Conservation (phyloP, 2,888 invertebrate genomes). For the Leucophora obtusa region DNA sequence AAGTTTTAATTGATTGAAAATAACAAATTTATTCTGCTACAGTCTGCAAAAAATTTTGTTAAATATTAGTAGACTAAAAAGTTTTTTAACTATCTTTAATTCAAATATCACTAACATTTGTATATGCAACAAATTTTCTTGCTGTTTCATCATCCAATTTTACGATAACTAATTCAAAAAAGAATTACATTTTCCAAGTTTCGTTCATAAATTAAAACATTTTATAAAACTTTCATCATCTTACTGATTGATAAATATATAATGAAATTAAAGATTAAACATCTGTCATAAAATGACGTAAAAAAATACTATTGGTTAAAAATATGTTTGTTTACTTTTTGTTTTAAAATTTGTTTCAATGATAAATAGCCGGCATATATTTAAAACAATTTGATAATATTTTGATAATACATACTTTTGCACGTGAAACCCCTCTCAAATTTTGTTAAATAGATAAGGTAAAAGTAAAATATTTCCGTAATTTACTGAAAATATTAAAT, state of each 20-base stretch:
- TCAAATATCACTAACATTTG: too few relatives aligned
- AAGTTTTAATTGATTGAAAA: too few relatives aligned
- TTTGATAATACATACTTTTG: too few relatives aligned
- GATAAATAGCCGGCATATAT: constrained; percentile 27
- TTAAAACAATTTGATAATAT: constrained; percentile 28
- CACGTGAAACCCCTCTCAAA: constrained; percentile 15
- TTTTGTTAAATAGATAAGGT: constrained; percentile 4
- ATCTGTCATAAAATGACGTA: constrained; percentile 28
- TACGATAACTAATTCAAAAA: too few relatives aligned
- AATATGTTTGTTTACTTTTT: constrained; percentile 6
- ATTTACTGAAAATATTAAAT: too few relatives aligned
- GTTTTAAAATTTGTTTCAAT: constrained; percentile 15
- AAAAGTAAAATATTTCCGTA: constrained; percentile 7
- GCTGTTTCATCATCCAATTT: too few relatives aligned
- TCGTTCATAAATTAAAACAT: neutral
- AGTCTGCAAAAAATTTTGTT: too few relatives aligned
- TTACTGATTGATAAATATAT: neutral
- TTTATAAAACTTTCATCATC: constrained; percentile 19
- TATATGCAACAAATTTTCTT: too few relatives aligned
- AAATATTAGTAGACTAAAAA: too few relatives aligned
- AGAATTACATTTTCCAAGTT: neutral
- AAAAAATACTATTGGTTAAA: constrained; percentile 10
- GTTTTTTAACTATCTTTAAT: too few relatives aligned
- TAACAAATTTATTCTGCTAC: too few relatives aligned
- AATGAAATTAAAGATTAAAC: neutral